A percentile compares a stretch with the other conserved stretches of the same genome.
phyloP scores from a whole-genome alignment of 2,888 invertebrate species.

The Lacanobia wlatinum region DNA sequence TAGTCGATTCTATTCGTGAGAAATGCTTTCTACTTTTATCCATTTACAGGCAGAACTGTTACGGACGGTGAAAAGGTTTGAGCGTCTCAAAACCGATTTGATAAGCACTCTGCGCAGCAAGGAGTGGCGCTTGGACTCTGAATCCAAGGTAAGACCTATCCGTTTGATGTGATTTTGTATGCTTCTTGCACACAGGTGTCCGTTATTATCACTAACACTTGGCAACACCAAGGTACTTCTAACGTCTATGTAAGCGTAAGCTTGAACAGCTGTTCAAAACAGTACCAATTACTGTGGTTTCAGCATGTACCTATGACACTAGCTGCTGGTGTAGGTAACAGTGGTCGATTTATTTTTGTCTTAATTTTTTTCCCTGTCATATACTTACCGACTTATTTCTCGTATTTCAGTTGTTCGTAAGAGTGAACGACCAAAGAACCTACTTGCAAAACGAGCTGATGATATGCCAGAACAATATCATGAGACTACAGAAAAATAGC shows the following conservation, averaged over 20 bases:
- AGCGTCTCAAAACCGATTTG: constrained; percentile 87
- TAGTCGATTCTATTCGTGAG: not conserved
- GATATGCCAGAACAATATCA: constrained; percentile 87
- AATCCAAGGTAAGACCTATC: constrained; percentile 82
- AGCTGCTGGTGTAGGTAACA: too few species aligned
- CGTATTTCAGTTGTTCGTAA: constrained; percentile 81
- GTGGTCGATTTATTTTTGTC: too few species aligned
- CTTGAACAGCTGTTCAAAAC: too few species aligned
- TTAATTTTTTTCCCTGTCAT: not conserved
- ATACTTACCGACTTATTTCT: not conserved
- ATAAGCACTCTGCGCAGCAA: constrained; percentile 88
- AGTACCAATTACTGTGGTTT: too few species aligned
- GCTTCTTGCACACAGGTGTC: not conserved
- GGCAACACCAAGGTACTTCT: too few species aligned
- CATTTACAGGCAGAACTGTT: constrained; percentile 83
- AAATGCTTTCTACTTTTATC: not conserved
- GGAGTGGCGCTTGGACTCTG: constrained; percentile 89
- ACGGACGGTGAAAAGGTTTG: constrained; percentile 88
- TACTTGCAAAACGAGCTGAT: constrained; percentile 88
- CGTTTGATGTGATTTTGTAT: not conserved
- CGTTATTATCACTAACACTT: not conserved
- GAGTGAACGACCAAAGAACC: constrained; percentile 88
- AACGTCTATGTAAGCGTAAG: too few species aligned
- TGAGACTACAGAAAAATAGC: constrained; percentile 85
- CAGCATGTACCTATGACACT: too few species aligned